A percentile compares a stretch with the other conserved stretches of the same genome.
Conservation (phyloP, 2,888 invertebrate species). For the Parnassius mnemosyne region DNA sequence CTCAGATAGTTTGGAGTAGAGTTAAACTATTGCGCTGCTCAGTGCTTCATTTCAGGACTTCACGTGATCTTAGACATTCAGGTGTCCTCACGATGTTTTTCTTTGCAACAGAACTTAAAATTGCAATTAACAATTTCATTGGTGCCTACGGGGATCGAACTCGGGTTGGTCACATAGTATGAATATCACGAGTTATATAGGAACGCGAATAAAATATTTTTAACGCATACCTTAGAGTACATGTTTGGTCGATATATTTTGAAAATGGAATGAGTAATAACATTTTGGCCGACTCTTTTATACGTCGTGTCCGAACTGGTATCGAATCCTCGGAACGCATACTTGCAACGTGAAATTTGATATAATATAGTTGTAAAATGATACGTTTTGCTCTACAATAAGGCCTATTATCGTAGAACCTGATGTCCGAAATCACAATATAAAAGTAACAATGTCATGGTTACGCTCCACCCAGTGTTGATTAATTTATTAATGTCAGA, state of each 20-base stretch:
- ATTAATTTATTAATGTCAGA: conserved; percentile 16
- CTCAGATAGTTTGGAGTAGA: too few relatives aligned
- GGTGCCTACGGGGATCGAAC: too few relatives aligned
- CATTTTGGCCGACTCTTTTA: conserved; percentile 31
- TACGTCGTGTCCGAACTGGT: conserved; percentile 29
- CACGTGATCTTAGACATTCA: too few relatives aligned
- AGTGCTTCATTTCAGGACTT: too few relatives aligned
- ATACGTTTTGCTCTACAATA: background rate
- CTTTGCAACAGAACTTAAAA: too few relatives aligned
- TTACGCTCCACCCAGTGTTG: conserved; percentile 33
- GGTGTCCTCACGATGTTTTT: too few relatives aligned
- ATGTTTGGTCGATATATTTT: conserved; percentile 64
- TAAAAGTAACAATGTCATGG: conserved; percentile 50
- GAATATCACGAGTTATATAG: too few relatives aligned
- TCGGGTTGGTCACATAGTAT: too few relatives aligned
- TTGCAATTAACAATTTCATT: too few relatives aligned
- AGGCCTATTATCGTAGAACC: background rate
- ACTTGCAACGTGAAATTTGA: background rate
- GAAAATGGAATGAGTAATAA: conserved; percentile 67
- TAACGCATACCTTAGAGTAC: conserved; percentile 61
- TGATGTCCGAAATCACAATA: conserved; percentile 29
- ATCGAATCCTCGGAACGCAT: conserved; percentile 18
- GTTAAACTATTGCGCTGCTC: too few relatives aligned
- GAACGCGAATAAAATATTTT: too few relatives aligned
- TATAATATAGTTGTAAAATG: background rate